Percentiles rank a stretch among this genome's conserved stretches.
phyloP scores from a whole-genome alignment of 2,797 vertebrate species.

The Prionace glauca region DNA sequence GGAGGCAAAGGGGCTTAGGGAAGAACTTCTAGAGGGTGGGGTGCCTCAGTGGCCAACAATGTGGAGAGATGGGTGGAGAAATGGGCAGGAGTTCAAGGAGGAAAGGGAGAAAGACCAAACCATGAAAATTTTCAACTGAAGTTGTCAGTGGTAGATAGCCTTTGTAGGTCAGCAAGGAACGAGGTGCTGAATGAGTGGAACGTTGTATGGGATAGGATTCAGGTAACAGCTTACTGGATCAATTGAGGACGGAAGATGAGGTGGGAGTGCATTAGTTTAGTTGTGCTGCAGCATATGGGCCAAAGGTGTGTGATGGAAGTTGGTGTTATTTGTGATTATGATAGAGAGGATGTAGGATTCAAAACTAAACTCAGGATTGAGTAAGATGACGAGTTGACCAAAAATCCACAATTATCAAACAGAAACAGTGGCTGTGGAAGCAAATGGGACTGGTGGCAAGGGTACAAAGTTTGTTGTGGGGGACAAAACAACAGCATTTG shows the following conservation, averaged over 20 bases:
- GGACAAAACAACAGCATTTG: neutral
- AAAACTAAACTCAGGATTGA: neutral
- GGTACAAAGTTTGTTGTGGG: neutral
- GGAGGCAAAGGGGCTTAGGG: neutral
- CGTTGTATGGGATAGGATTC: neutral
- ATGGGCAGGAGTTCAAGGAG: neutral
- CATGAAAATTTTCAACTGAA: neutral
- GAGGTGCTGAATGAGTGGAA: neutral
- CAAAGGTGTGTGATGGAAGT: neutral
- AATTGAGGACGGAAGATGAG: neutral
- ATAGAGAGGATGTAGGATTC: neutral
- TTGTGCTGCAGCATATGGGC: neutral
- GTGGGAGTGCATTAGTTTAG: neutral
- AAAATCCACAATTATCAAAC: neutral
- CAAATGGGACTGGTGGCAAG: neutral
- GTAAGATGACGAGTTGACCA: neutral
- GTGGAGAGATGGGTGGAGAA: neutral
- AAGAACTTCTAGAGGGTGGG: neutral
- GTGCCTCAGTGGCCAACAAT: neutral
- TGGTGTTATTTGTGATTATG: neutral
- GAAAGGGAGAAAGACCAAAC: neutral
- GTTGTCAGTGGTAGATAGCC: neutral
- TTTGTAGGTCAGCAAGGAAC: neutral
- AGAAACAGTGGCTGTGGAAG: neutral
- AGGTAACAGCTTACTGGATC: neutral